Evolutionary conservation across 2,797 vertebrate species (phyloP), one percentile per base, ranked within the genome.

Genomic region (Enteromius anoplus): DNA sequence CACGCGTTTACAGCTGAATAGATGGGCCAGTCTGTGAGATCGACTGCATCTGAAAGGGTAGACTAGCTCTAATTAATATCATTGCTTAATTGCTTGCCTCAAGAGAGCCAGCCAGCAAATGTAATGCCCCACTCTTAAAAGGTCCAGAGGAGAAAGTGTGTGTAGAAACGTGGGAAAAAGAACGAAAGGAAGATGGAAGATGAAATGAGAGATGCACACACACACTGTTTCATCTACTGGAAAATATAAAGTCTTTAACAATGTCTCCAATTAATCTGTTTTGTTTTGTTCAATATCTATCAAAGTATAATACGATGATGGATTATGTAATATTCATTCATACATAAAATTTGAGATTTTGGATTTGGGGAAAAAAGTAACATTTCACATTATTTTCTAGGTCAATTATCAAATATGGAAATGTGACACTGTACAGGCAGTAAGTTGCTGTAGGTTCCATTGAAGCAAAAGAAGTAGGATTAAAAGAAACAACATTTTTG

Each of bases 51-150:
- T 86, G 87, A 79, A 87, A 79, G 76, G 86, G 82, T 84, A 87
- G 89, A 88, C 88, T 80, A 87, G 75, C 66, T 76, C 84, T 91
- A 91, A 92, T 92, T 91, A 92, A 91, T 91, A 88, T 88, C 88
- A 88, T 70, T 84, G 88, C 88, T 87, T 91, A 92, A 92, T 90
- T 89, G 87, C 87, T 87, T 72, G 83, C 90, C 88, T 87, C 58
- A 77, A 89, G 89, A 83, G 80, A 80, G 85, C 84, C 84, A 64
- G 86, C 83, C 83, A 55, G 45, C 53, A 76, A 81, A 65, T 2
- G 14, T 45, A 80, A 53, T 65, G 47, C 78, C 87, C 32, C 40
- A 23, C n/a, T 40, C 23, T 71, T 68, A 84, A 90, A n/a, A 75
- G 84, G 37, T 9, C 66, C 83, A 78, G 34, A 53, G 12, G 70